Conservation (phyloP, 2,888 invertebrate genomes). For the Agrilus mali region DNA sequence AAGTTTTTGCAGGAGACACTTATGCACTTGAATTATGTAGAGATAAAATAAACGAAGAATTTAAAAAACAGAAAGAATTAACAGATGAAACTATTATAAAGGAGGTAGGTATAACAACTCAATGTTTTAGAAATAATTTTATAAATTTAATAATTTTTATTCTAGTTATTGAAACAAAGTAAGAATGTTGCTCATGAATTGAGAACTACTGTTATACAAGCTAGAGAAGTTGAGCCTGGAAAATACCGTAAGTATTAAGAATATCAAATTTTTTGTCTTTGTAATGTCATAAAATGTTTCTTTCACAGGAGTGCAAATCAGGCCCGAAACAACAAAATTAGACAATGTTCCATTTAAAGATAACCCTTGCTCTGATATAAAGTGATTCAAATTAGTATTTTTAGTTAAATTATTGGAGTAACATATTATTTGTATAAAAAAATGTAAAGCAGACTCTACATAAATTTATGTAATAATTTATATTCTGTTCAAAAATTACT, state of each 20-base stretch:
- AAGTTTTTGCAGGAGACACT: constrained; percentile 54
- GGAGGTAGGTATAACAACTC: constrained; percentile 37
- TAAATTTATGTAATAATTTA: too few species aligned
- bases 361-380: constrained; percentile 18
- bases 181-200: constrained; percentile 58
- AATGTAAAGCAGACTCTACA: not conserved
- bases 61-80: constrained; percentile 51
- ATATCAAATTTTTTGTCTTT: constrained; percentile 5
- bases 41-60: constrained; percentile 64
- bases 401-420: too few species aligned
- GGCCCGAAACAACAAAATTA: constrained; percentile 44
- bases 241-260: constrained; percentile 42
- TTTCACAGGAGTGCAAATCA: constrained; percentile 48
- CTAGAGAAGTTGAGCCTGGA: constrained; percentile 52
- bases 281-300: constrained; percentile 4
- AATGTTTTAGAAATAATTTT: constrained; percentile 1
- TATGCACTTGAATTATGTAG: constrained; percentile 49
- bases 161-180: constrained; percentile 55
- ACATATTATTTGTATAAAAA: too few species aligned
- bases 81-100: constrained; percentile 45
- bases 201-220: constrained; percentile 61
- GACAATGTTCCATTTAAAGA: constrained; percentile 54
- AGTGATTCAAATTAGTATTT: too few species aligned
- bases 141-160: constrained; percentile 14
- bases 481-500: too few species aligned